Percentiles rank a stretch among this genome's conserved stretches.
These are phyloP conservation scores for Hartigia nigra DNA, from an alignment of 2,888 invertebrate species.

Conservation along the genomic window DNA sequence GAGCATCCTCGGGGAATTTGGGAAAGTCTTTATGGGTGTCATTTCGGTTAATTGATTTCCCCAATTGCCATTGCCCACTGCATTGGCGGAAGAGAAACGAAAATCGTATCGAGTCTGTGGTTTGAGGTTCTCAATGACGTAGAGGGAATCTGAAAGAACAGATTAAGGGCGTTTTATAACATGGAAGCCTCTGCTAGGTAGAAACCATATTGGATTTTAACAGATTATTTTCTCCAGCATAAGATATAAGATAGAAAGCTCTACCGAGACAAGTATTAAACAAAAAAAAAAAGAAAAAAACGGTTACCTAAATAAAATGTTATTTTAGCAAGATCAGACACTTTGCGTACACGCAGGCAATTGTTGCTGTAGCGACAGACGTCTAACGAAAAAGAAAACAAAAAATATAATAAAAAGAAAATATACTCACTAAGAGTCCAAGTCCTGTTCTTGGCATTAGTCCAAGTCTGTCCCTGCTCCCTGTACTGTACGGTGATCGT, in stretches of 20 bases:
- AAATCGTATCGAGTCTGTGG: slow-evolving; percentile 85
- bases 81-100: slow-evolving; percentile 86
- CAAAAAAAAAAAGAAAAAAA: not conserved
- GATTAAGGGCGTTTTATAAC: not conserved
- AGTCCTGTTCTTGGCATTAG: slow-evolving; percentile 75
- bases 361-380: not conserved
- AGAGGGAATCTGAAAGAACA: slow-evolving; percentile 72
- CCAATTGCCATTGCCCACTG: slow-evolving; percentile 84
- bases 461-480: slow-evolving; percentile 78
- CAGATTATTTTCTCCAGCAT: not conserved
- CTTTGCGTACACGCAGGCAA: not conserved
- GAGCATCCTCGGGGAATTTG: slow-evolving; percentile 78
- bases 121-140: slow-evolving; percentile 81
- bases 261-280: no score
- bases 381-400: no score
- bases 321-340: not conserved
- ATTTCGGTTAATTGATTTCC: slow-evolving; percentile 73
- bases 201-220: no score
- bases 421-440: slow-evolving; percentile 76
- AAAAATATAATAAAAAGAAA: slow-evolving; percentile 14
- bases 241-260: not conserved
- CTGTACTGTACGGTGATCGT: slow-evolving; percentile 83
- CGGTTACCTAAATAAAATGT: not conserved
- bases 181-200: no score
- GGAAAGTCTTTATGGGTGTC: slow-evolving; percentile 82